phyloP scores from a whole-genome alignment of 2,797 vertebrate species.

The Cirrhinus mrigala region DNA sequence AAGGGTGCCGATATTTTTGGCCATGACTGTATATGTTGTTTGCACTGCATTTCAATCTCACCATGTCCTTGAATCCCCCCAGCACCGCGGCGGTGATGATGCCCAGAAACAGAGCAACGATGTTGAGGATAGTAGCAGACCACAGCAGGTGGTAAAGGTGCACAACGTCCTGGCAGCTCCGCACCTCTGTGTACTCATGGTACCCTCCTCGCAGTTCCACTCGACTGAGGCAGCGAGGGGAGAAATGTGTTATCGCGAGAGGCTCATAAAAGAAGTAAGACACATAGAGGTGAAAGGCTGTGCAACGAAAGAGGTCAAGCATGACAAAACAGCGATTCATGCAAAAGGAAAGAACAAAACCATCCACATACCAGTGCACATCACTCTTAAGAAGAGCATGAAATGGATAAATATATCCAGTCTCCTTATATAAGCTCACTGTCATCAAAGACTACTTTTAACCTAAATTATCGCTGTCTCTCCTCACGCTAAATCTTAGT shows the following conservation, averaged over 20 bases:
- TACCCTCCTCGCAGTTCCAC: conserved; percentile 87
- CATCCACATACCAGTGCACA: conserved; percentile 45
- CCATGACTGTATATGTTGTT: neutral
- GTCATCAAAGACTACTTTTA: conserved; percentile 30
- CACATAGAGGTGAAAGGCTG: conserved; percentile 17
- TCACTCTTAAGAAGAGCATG: conserved; percentile 56
- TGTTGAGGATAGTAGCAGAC: conserved; percentile 96
- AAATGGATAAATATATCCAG: conserved; percentile 52
- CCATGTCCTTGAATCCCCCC: conserved; percentile 98
- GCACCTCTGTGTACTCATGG: conserved; percentile 96
- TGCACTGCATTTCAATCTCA: conserved; percentile 67
- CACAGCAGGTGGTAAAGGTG: conserved; percentile 96
- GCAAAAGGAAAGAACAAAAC: conserved; percentile 43
- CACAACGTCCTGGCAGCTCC: conserved; percentile 96
- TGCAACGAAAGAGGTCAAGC: conserved; percentile 33
- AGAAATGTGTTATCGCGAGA: conserved; percentile 60
- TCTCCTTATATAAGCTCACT: conserved; percentile 51
- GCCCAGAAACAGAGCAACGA: conserved; percentile 93
- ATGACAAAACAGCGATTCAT: conserved; percentile 38
- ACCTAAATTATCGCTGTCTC: conserved; percentile 33
- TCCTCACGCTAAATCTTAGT: conserved; percentile 66
- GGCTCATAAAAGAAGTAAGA: conserved; percentile 19
- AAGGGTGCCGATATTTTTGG: too few species aligned
- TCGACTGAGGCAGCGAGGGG: conserved; percentile 73
- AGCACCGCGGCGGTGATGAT: conserved; percentile 97